Conservation (phyloP, 2,797 vertebrate genomes). For the Tauraco hartlaubi region DNA sequence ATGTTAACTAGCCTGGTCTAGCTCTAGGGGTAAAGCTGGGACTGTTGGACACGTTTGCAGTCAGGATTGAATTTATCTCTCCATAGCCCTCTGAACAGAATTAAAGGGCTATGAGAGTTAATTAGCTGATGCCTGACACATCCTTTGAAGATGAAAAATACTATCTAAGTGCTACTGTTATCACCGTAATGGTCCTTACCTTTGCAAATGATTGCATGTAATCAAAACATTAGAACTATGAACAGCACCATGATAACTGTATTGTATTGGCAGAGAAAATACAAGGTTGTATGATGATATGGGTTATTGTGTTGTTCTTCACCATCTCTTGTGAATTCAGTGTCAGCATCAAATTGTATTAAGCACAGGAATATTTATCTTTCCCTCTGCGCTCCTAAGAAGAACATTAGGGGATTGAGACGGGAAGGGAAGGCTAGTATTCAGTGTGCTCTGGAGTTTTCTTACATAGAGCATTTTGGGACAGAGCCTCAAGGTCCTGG, state of each 20-base stretch:
- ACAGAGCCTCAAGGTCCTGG: neutral
- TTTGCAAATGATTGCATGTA: neutral
- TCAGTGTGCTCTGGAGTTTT: neutral
- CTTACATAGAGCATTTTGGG: neutral
- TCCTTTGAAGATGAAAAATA: neutral
- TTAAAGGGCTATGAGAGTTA: neutral
- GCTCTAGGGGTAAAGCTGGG: neutral
- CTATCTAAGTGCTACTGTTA: neutral
- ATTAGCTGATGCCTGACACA: neutral
- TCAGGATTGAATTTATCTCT: neutral
- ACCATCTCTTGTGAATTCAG: neutral
- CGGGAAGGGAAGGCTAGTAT: neutral
- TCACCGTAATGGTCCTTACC: neutral
- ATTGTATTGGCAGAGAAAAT: neutral
- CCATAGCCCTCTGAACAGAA: neutral
- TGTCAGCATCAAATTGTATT: neutral
- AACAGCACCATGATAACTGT: neutral
- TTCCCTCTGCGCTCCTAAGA: neutral
- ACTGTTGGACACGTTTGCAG: neutral
- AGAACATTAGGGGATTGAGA: neutral
- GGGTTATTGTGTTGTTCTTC: neutral
- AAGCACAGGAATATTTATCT: neutral
- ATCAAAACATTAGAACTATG: neutral
- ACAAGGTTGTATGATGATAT: neutral
- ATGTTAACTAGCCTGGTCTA: neutral